These are phyloP conservation scores for Cygnus atratus DNA, from an alignment of 2,113 vertebrate species.

Conservation along the genomic window DNA sequence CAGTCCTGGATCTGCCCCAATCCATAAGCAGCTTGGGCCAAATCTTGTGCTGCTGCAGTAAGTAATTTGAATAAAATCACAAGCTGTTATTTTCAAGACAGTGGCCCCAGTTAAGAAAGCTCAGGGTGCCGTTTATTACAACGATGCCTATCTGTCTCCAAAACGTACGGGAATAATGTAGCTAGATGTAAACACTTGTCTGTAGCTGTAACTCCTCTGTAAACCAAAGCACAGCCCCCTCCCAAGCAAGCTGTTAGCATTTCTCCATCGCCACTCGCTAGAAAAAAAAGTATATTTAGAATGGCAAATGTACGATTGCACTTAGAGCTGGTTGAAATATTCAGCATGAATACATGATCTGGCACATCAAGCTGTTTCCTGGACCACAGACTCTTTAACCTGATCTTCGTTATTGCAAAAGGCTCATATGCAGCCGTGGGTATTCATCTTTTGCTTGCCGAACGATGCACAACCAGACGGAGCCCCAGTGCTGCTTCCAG, in stretches of 20 bases:
- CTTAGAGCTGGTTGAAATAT: neutral
- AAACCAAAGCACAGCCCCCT: neutral
- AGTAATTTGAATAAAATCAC: constrained; percentile 61
- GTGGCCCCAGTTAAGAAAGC: constrained; percentile 31
- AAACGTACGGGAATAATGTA: neutral
- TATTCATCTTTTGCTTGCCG: neutral
- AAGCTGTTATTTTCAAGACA: constrained; percentile 41
- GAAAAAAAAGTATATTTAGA: neutral
- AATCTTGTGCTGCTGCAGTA: constrained; percentile 61
- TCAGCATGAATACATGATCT: neutral
- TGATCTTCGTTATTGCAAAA: neutral
- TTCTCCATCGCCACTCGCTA: neutral
- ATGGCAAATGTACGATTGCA: neutral
- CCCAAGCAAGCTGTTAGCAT: neutral
- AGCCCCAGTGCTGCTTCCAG: neutral
- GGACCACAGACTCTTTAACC: neutral
- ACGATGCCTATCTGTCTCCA: constrained; percentile 40
- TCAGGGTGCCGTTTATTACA: constrained; percentile 5
- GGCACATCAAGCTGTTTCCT: neutral
- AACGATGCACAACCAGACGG: fast-evolving
- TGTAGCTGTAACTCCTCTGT: neutral
- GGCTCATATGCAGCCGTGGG: neutral
- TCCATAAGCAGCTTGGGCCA: constrained; percentile 54
- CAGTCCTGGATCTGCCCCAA: constrained; percentile 64
- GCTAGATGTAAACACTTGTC: neutral